Evolutionary conservation across 2,113 vertebrate genomes (phyloP).

Genomic region (Ceyx margarethae): DNA sequence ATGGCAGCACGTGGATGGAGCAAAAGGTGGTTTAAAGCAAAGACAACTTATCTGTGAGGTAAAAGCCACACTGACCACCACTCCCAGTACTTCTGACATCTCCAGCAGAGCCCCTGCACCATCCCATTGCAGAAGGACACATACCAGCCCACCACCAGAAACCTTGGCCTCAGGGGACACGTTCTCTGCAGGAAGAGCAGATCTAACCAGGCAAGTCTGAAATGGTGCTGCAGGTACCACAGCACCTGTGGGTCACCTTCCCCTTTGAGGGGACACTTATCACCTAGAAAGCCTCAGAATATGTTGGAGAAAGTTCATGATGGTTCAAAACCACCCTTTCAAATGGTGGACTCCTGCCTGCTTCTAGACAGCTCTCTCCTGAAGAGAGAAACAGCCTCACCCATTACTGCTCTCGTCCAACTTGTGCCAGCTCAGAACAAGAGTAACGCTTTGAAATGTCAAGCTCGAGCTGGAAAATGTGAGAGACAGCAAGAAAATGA

Average conservation of each 20-base stretch:
- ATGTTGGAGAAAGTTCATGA: accelerated
- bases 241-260: neutral
- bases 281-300: neutral
- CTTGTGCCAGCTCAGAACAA: conserved; percentile 3
- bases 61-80: neutral
- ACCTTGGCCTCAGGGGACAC: neutral
- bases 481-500: neutral
- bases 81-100: neutral
- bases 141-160: neutral
- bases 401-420: neutral
- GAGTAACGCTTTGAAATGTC: neutral
- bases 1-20: accelerated
- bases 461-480: neutral
- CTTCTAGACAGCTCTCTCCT: neutral
- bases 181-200: accelerated
- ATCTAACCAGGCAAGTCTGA: accelerated
- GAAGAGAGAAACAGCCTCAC: neutral
- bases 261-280: neutral
- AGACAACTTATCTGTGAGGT: accelerated
- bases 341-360: neutral
- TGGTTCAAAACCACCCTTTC: neutral
- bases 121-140: neutral
- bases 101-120: neutral
- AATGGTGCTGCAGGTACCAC: neutral
- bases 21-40: neutral